A percentile compares a stretch with the other conserved stretches of the same genome.
These are phyloP conservation scores for Mellilla xanthometata DNA, from an alignment of 2,888 invertebrate genomes.

Conservation along the genomic window DNA sequence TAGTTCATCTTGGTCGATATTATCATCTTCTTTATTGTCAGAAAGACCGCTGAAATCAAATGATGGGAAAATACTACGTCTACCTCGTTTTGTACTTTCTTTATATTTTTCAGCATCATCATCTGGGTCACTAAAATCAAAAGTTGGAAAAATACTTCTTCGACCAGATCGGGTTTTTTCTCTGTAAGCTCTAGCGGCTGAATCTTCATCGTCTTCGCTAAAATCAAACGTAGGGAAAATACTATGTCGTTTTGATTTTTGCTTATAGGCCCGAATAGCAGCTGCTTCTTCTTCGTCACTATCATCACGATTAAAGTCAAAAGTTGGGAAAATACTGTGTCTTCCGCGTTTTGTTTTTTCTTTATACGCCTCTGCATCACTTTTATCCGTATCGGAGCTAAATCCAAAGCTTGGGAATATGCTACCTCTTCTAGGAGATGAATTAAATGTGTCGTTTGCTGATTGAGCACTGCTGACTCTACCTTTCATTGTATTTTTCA, in stretches of 20 bases:
- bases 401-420: conserved; percentile 62
- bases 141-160: conserved; percentile 68
- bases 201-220: conserved; percentile 70
- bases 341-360: conserved; percentile 66
- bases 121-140: conserved; percentile 68
- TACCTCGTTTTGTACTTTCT: conserved; percentile 63
- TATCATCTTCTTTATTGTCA: conserved; percentile 63
- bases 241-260: conserved; percentile 63
- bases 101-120: conserved; percentile 62
- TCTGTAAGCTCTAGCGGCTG: conserved; percentile 56
- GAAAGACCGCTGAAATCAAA: conserved; percentile 64
- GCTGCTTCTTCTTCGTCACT: conserved; percentile 45
- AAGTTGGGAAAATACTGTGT: conserved; percentile 66
- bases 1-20: conserved; percentile 69
- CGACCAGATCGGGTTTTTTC: conserved; percentile 64
- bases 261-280: conserved; percentile 30
- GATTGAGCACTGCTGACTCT: conserved; percentile 53
- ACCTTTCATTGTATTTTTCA: conserved; percentile 63
- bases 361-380: conserved; percentile 58
- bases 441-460: conserved; percentile 47
- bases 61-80: conserved; percentile 70
- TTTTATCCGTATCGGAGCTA: conserved; percentile 48
- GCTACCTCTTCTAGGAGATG: conserved; percentile 58
- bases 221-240: conserved; percentile 71
- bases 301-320: conserved; percentile 62